A percentile compares a stretch with the other conserved stretches of the same genome.
Evolutionary conservation across 2,113 vertebrate genomes (phyloP).

Genomic region (Ibidorhyncha struthersii): DNA sequence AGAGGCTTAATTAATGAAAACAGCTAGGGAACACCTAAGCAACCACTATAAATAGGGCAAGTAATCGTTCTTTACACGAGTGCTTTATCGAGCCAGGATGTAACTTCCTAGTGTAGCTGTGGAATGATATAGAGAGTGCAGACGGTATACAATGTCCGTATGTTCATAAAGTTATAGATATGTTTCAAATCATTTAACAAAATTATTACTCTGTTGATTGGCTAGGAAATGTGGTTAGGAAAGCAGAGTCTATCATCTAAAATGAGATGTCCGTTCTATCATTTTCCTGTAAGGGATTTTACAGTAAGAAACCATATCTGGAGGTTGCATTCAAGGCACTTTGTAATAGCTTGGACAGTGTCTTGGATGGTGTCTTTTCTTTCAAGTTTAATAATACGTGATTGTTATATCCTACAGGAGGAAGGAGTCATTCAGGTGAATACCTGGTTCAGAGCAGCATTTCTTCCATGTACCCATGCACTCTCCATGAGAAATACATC

Average conservation of each 20-base stretch:
- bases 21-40: constrained; percentile 25
- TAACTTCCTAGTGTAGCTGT: neutral
- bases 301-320: neutral
- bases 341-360: neutral
- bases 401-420: neutral
- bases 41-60: constrained; percentile 2
- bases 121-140: neutral
- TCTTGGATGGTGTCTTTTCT: neutral
- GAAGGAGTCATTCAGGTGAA: constrained; percentile 4
- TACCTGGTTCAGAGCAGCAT: constrained; percentile 26
- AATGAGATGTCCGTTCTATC: neutral
- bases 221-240: neutral
- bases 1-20: constrained; percentile 45
- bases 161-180: neutral
- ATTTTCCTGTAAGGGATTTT: neutral
- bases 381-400: constrained; percentile 21
- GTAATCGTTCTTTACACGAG: constrained; percentile 8
- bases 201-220: neutral
- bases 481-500: constrained; percentile 38
- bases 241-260: neutral
- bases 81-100: neutral
- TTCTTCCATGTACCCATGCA: neutral
- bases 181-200: neutral
- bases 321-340: neutral
- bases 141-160: neutral